phyloP scores from a whole-genome alignment of 1,140 invertebrate genomes.

The Periplaneta americana region DNA sequence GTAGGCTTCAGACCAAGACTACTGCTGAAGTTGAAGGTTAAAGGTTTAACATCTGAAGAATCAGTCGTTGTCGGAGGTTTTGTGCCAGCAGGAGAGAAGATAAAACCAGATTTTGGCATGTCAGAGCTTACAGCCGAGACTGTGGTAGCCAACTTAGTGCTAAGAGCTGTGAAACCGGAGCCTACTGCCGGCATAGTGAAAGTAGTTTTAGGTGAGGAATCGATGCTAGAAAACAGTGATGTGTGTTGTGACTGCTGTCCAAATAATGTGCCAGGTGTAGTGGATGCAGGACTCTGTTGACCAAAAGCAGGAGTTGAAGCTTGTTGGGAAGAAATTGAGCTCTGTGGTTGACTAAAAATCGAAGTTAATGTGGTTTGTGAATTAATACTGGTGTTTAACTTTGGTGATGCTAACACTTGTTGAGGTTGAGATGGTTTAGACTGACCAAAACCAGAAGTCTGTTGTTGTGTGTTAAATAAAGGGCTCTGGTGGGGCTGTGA shows the following conservation, averaged over 20 bases:
- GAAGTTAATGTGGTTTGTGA: background rate
- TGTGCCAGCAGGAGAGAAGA: background rate
- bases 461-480: background rate
- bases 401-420: background rate
- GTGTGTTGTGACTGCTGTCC: background rate
- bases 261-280: background rate
- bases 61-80: background rate
- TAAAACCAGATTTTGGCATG: background rate
- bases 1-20: background rate
- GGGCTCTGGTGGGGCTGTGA: background rate
- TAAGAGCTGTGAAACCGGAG: background rate
- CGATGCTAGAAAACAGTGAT: background rate
- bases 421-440: background rate
- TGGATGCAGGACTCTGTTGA: too few relatives aligned
- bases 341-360: background rate
- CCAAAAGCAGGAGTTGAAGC: too few relatives aligned
- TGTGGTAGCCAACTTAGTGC: background rate
- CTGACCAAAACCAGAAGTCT: too few relatives aligned
- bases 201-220: background rate
- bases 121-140: background rate
- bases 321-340: background rate
- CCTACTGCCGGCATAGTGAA: background rate
- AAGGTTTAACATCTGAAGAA: background rate
- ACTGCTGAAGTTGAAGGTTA: background rate
- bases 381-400: background rate